phyloP scores from a whole-genome alignment of 2,888 invertebrate species.

The Rhopalosiphum nymphaeae region DNA sequence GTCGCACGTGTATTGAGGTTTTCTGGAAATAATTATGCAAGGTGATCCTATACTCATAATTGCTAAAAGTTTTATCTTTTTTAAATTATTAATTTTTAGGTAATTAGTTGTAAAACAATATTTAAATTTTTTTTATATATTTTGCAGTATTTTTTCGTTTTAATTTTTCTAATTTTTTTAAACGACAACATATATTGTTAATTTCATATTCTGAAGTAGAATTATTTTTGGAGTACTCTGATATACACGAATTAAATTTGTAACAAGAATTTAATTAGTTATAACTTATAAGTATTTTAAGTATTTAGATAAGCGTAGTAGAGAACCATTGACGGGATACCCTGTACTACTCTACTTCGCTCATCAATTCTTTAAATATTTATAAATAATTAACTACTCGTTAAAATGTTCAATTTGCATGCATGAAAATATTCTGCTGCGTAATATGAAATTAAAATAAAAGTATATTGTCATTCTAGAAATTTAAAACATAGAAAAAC shows the following conservation, averaged over 20 bases:
- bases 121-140: not conserved
- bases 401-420: not conserved
- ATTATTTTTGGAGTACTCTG: not conserved
- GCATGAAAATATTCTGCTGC: not conserved
- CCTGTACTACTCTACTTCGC: not conserved
- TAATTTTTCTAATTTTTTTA: not conserved
- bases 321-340: not conserved
- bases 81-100: not conserved
- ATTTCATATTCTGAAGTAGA: not conserved
- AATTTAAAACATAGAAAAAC: not conserved
- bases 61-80: not conserved
- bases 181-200: not conserved
- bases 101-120: not conserved
- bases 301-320: not conserved
- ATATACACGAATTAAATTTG: not conserved
- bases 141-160: not conserved
- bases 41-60: not conserved
- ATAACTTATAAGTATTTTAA: not conserved
- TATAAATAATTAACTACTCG: not conserved
- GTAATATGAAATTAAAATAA: not conserved
- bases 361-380: not conserved
- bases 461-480: not conserved
- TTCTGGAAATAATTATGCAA: not conserved
- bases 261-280: not conserved
- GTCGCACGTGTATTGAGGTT: not conserved